Percentiles rank a stretch among this genome's conserved stretches.
Evolutionary conservation across 2,888 invertebrate genomes (phyloP).

Genomic region (Drosophila vallismaia): DNA sequence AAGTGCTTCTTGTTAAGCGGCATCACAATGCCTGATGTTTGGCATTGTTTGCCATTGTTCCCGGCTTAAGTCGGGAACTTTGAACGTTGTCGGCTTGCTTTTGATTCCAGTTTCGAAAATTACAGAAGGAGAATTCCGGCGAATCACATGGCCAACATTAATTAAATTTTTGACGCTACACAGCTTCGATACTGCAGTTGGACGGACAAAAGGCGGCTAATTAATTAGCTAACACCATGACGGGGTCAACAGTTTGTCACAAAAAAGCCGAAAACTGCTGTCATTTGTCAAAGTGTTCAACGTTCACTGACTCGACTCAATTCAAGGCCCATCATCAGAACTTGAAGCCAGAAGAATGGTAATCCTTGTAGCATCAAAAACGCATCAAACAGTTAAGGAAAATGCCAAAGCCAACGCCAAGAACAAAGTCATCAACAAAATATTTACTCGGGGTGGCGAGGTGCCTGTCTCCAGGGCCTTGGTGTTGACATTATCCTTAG

Average conservation of each 20-base stretch:
- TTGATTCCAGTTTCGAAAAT: neutral
- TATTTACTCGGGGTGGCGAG: slow-evolving; percentile 16
- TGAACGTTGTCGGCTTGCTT: slow-evolving; percentile 3
- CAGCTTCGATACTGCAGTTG: slow-evolving; percentile 29
- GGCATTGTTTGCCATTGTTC: slow-evolving; percentile 30
- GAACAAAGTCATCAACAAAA: slow-evolving; percentile 57
- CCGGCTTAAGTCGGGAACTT: slow-evolving; percentile 8
- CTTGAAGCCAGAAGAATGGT: slow-evolving; percentile 40
- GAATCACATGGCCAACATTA: slow-evolving; percentile 54
- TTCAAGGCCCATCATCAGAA: slow-evolving; percentile 22
- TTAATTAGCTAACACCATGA: slow-evolving; percentile 62
- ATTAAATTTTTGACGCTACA: slow-evolving; percentile 59
- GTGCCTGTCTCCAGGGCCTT: slow-evolving; percentile 7
- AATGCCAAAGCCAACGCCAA: slow-evolving; percentile 37
- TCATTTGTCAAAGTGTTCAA: slow-evolving; percentile 57
- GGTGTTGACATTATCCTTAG: slow-evolving; percentile 66
- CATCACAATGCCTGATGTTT: slow-evolving; percentile 15
- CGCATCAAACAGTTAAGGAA: slow-evolving; percentile 60
- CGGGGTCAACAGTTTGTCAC: slow-evolving; percentile 57
- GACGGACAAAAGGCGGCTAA: slow-evolving; percentile 57
- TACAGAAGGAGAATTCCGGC: slow-evolving; percentile 14
- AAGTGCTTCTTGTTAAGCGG: slow-evolving; percentile 33
- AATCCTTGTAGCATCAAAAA: slow-evolving; percentile 67
- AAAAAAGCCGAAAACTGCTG: slow-evolving; percentile 36
- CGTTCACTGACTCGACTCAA: slow-evolving; percentile 10